These are phyloP conservation scores for Cheirogaleus medius DNA, from an alignment of 2,113 vertebrate species.

Conservation along the genomic window DNA sequence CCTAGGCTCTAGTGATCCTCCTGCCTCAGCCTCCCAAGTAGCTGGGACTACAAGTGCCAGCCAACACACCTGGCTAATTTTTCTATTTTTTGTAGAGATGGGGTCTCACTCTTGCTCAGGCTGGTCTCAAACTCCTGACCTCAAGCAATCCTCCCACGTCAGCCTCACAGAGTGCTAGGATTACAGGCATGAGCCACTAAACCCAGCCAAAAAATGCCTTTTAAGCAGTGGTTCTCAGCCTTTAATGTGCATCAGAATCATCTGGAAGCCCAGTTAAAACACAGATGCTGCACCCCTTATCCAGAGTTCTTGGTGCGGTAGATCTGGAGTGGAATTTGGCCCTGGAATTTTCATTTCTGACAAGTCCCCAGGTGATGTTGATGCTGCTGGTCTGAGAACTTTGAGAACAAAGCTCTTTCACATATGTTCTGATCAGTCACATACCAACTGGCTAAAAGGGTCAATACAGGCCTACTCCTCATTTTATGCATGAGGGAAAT, in stretches of 20 bases:
- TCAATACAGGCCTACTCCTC: background rate
- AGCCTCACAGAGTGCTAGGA: no score
- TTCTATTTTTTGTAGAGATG: no score
- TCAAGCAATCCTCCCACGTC: no score
- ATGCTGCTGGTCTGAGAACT: background rate
- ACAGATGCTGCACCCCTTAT: background rate
- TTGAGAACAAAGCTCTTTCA: constrained; percentile 27
- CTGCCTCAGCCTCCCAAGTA: no score
- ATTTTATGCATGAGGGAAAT: background rate
- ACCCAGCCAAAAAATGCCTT: background rate
- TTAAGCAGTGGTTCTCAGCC: background rate
- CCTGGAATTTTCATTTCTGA: background rate
- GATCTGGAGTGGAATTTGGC: background rate
- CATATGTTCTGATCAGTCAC: background rate
- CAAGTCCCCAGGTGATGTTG: background rate
- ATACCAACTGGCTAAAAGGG: background rate
- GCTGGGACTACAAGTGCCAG: no score
- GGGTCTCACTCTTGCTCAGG: no score
- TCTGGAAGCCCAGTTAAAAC: background rate
- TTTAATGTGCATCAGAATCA: background rate
- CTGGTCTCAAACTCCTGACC: no score
- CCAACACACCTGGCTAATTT: no score
- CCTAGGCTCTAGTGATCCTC: no score
- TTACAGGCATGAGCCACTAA: no score
- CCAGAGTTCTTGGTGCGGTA: background rate